These are phyloP conservation scores for Sarcophaga carnaria DNA, from an alignment of 2,888 invertebrate species.

Conservation along the genomic window DNA sequence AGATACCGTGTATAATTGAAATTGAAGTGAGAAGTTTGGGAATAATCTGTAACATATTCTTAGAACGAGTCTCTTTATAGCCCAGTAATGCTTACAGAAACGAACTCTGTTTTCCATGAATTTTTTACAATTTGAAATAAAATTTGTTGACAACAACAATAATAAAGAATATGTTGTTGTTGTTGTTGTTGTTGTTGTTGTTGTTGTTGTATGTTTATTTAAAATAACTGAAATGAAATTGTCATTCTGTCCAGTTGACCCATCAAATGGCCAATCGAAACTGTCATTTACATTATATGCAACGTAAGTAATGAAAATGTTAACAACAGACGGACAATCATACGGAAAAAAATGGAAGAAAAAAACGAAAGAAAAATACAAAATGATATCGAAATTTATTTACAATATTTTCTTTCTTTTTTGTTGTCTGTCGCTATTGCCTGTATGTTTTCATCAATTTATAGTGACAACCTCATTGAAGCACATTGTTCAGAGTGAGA, in stretches of 20 bases:
- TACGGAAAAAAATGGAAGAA: no score
- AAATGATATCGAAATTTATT: conserved; percentile 21
- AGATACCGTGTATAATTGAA: no score
- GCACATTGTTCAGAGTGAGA: conserved; percentile 26
- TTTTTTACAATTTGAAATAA: no score
- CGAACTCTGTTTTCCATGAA: no score
- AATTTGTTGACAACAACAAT: no score
- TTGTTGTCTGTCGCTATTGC: conserved; percentile 1
- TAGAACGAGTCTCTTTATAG: no score
- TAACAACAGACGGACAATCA: not conserved
- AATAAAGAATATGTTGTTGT: not conserved
- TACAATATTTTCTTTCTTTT: conserved; percentile 14
- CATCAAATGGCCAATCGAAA: conserved; percentile 48
- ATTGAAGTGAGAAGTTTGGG: no score
- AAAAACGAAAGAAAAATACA: not conserved
- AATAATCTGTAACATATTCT: no score
- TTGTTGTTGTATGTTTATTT: conserved; percentile 40
- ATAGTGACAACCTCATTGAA: conserved; percentile 61
- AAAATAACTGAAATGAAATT: conserved; percentile 14
- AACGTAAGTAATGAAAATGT: not conserved
- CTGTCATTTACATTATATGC: conserved; percentile 53
- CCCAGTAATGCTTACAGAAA: no score
- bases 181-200: not conserved
- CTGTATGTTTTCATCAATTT: conserved; percentile 46
- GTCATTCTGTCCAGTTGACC: conserved; percentile 38